Evolutionary conservation across 2,797 vertebrate genomes (phyloP).

Genomic region (Lagodon rhomboides): DNA sequence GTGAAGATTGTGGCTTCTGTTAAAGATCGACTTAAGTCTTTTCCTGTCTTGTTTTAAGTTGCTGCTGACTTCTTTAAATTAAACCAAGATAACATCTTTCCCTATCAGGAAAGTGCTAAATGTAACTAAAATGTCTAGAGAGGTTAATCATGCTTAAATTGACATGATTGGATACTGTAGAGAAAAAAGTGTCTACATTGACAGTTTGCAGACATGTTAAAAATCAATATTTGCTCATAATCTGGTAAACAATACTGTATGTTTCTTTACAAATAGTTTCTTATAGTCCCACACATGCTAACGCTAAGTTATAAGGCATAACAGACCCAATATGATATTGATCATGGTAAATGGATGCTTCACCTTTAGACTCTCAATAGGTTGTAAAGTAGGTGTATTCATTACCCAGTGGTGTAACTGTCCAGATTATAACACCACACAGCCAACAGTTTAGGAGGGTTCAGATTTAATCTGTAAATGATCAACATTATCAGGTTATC

Average conservation of each 20-base stretch:
- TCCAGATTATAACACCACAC: slow-evolving; percentile 5
- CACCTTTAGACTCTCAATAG: neutral
- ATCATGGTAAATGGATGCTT: neutral
- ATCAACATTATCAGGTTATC: slow-evolving; percentile 31
- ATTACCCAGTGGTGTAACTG: neutral
- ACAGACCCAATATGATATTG: neutral
- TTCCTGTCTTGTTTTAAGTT: neutral
- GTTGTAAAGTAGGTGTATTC: neutral
- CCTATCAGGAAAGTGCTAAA: neutral
- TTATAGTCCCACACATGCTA: neutral
- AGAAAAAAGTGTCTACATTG: neutral
- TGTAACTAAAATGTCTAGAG: neutral
- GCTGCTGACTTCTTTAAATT: neutral
- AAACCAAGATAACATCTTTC: neutral
- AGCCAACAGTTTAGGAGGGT: neutral
- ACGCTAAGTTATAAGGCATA: neutral
- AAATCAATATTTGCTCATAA: neutral
- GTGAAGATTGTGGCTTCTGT: slow-evolving; percentile 7
- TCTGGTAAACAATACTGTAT: no score
- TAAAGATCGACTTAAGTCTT: slow-evolving; percentile 26
- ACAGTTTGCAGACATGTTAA: neutral
- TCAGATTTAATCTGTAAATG: slow-evolving; percentile 19
- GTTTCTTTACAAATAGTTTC: neutral
- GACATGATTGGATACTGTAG: neutral
- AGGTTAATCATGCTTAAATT: neutral